These are phyloP conservation scores for Psilopogon haemacephalus DNA, from an alignment of 2,113 vertebrate genomes.

Conservation along the genomic window DNA sequence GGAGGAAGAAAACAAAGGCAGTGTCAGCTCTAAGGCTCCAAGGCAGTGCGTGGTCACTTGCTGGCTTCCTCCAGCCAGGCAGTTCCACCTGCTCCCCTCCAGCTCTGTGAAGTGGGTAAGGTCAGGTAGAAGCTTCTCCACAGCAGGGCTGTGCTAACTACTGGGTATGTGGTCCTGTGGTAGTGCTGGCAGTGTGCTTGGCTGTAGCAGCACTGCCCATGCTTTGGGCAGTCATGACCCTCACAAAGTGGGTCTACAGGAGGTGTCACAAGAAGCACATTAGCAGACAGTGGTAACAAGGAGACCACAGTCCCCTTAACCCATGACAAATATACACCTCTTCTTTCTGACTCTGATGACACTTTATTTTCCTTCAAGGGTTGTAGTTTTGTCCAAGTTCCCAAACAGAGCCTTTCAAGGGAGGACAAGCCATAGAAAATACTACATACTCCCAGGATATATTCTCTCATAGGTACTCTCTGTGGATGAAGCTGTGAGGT, in stretches of 20 bases:
- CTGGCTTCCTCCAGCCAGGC: background rate
- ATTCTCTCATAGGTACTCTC: background rate
- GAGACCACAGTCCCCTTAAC: background rate
- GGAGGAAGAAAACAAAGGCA: background rate
- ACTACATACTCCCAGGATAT: fast-evolving
- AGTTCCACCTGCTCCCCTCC: background rate
- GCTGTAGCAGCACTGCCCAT: background rate
- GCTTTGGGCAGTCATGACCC: background rate
- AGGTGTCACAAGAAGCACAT: background rate
- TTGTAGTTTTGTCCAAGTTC: background rate
- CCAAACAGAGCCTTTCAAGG: background rate
- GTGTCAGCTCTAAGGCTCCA: background rate
- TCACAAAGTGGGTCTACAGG: background rate
- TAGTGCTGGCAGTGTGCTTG: background rate
- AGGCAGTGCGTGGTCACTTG: background rate
- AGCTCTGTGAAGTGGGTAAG: background rate
- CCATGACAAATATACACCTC: background rate
- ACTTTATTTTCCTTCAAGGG: background rate
- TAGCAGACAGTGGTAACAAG: background rate
- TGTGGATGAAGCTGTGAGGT: background rate
- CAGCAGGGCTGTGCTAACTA: background rate
- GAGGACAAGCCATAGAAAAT: background rate
- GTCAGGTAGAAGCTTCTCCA: background rate
- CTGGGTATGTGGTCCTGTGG: background rate
- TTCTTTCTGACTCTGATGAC: background rate